Conservation (phyloP, 1,140 invertebrate genomes). For the Zaprionus africanus region DNA sequence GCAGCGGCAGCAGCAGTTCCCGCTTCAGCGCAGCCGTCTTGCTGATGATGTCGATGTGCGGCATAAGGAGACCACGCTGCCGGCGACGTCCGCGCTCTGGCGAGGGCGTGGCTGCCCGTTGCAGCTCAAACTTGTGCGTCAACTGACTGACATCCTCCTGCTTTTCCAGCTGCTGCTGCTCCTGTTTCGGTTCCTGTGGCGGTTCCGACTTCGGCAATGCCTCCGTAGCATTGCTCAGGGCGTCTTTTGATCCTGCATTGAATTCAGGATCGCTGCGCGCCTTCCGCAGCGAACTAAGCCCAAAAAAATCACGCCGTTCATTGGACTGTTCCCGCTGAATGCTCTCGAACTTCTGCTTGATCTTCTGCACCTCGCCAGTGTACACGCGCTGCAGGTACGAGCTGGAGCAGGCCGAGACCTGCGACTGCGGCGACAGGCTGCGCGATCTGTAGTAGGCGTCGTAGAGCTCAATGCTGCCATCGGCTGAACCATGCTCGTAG, state of each 20-base stretch:
- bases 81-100: conserved; percentile 84
- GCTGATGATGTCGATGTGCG: conserved; percentile 94
- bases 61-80: conserved; percentile 89
- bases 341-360: conserved; percentile 90
- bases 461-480: conserved; percentile 85
- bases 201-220: conserved; percentile 85
- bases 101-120: conserved; percentile 53
- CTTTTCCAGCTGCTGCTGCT: conserved; percentile 82
- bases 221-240: conserved; percentile 85
- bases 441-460: conserved; percentile 87
- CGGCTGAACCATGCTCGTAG: conserved; percentile 62
- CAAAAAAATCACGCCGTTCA: conserved; percentile 78
- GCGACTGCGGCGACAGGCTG: conserved; percentile 87
- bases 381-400: conserved; percentile 87
- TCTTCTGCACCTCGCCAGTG: conserved; percentile 90
- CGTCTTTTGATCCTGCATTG: conserved; percentile 85
- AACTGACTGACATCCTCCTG: conserved; percentile 87
- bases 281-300: conserved; percentile 86
- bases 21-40: conserved; percentile 90
- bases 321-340: conserved; percentile 81
- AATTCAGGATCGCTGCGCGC: conserved; percentile 92
- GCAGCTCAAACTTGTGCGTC: conserved; percentile 86
- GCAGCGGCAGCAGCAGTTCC: conserved; percentile 59
- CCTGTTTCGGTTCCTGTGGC: conserved; percentile 48
- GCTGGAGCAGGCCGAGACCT: conserved; percentile 86